Conservation (phyloP, 2,797 vertebrate genomes). For the Dromococcyx pavoninus region DNA sequence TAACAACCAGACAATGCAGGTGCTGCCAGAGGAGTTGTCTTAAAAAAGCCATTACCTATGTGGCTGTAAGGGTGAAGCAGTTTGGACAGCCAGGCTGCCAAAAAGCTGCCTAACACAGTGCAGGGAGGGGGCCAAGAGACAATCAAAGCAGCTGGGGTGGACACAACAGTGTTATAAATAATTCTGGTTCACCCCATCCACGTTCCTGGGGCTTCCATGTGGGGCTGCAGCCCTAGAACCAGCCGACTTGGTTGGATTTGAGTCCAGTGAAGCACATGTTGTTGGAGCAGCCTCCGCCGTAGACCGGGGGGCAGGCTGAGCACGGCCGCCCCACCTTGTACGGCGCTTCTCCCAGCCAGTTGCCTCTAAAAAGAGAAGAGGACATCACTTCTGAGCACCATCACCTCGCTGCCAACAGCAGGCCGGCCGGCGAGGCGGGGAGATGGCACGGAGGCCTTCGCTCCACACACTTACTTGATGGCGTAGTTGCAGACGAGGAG, state of each 20-base stretch:
- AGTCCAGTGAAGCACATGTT: constrained; percentile 83
- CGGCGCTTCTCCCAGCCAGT: constrained; percentile 88
- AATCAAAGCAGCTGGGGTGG: background rate
- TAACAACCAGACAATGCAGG: background rate
- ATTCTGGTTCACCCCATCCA: background rate
- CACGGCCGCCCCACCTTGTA: constrained; percentile 86
- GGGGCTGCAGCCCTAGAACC: constrained; percentile 57
- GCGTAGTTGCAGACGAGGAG: constrained; percentile 92
- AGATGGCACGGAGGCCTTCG: background rate
- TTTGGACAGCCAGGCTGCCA: background rate
- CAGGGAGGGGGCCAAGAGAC: background rate
- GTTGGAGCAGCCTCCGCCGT: constrained; percentile 82
- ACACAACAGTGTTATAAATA: constrained; percentile 30
- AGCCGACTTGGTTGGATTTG: constrained; percentile 74
- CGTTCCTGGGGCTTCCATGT: background rate
- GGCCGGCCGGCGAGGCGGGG: background rate
- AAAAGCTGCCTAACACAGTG: background rate
- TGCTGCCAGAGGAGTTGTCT: background rate
- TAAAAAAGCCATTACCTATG: background rate
- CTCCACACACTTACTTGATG: constrained; percentile 81
- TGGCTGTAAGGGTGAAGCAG: background rate
- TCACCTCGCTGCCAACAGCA: rapidly evolving
- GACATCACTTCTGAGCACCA: background rate
- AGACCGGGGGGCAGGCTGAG: constrained; percentile 85
- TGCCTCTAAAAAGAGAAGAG: constrained; percentile 80